phyloP scores from a whole-genome alignment of 2,797 vertebrate species.

The Protonibea diacanthus region DNA sequence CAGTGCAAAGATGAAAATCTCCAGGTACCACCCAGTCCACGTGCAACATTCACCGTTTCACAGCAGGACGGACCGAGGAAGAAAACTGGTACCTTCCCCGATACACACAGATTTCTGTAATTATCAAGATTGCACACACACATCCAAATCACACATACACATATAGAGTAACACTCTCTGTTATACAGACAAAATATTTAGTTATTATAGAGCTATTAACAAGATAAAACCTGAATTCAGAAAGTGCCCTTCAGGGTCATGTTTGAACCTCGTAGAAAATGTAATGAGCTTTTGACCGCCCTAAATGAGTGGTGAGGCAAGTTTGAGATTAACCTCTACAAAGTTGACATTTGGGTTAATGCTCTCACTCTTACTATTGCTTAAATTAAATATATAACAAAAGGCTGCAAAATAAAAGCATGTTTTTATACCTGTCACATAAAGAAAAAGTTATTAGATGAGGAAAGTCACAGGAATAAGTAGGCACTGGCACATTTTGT shows the following conservation, averaged over 20 bases:
- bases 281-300: background rate
- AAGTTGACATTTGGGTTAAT: background rate
- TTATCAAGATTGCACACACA: background rate
- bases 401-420: background rate
- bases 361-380: background rate
- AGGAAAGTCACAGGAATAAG: constrained; percentile 34
- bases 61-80: constrained; percentile 53
- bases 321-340: background rate
- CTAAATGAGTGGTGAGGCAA: background rate
- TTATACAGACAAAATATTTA: background rate
- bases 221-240: background rate
- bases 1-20: constrained; percentile 79
- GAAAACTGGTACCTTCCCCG: constrained; percentile 49
- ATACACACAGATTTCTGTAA: background rate
- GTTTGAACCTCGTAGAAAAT: constrained; percentile 5
- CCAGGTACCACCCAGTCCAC: constrained; percentile 54
- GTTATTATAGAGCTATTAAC: background rate
- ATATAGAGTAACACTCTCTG: background rate
- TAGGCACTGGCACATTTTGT: constrained; percentile 49
- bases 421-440: constrained; percentile 50
- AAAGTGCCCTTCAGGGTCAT: background rate
- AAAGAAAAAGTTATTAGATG: constrained; percentile 40
- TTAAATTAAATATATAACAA: background rate
- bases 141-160: background rate
- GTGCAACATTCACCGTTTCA: constrained; percentile 62